Conservation (phyloP, 2,797 vertebrate genomes). For the Hapalemur alaotrensis region DNA sequence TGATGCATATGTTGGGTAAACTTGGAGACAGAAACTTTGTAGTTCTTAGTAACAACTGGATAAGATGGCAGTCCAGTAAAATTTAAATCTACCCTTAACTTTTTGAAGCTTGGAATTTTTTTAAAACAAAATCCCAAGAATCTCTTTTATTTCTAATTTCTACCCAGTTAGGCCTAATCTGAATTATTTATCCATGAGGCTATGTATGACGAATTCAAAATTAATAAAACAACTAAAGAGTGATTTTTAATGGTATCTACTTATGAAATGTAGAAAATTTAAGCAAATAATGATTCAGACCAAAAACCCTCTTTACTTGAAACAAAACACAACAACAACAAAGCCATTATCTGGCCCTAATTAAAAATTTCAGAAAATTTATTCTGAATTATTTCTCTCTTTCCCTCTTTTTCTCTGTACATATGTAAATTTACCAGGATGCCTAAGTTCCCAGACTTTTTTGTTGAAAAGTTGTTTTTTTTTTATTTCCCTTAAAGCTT, state of each 20-base stretch:
- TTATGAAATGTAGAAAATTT: slow-evolving; percentile 29
- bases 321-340: background rate
- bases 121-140: background rate
- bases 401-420: background rate
- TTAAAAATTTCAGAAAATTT: slow-evolving; percentile 17
- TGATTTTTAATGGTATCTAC: slow-evolving; percentile 22
- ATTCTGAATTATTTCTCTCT: background rate
- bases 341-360: background rate
- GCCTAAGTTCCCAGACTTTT: background rate
- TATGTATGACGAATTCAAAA: slow-evolving; percentile 9
- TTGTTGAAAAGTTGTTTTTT: background rate
- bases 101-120: background rate
- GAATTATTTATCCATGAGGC: slow-evolving; percentile 3
- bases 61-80: background rate
- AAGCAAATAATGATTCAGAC: slow-evolving; percentile 14
- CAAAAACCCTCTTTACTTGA: background rate
- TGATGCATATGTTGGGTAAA: background rate
- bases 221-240: background rate
- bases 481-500: slow-evolving; percentile 8
- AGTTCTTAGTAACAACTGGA: background rate
- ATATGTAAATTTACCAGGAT: background rate
- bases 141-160: slow-evolving; percentile 2
- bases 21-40: background rate
- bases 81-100: background rate
- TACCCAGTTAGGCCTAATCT: background rate